phyloP scores from a whole-genome alignment of 2,888 invertebrate species.

The Mesorhabditis spiculigera region DNA sequence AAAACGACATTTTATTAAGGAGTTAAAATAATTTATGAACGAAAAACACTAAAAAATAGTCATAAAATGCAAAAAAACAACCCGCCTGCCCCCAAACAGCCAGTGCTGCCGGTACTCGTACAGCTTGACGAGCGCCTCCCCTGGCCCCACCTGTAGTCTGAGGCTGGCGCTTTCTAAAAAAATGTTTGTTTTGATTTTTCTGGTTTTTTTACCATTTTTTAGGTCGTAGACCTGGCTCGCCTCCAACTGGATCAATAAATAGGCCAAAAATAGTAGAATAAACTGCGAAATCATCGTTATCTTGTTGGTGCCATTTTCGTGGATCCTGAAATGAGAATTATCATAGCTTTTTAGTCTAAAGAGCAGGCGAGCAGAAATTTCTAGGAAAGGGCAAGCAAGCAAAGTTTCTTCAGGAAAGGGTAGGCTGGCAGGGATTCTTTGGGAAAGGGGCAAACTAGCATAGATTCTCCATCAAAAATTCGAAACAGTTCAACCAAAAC shows the following conservation, averaged over 20 bases:
- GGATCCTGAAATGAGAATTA: background rate
- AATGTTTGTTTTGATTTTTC: background rate
- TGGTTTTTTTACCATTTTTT: background rate
- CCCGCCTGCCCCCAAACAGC: background rate
- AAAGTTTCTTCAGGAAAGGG: background rate
- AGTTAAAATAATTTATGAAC: too few relatives aligned
- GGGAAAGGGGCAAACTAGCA: too few relatives aligned
- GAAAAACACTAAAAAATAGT: background rate
- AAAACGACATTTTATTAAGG: too few relatives aligned
- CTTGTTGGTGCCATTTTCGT: background rate
- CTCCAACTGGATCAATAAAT: background rate
- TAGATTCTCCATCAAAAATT: too few relatives aligned
- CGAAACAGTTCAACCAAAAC: too few relatives aligned
- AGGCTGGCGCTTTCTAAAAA: background rate
- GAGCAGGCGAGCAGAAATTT: background rate
- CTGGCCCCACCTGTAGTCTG: background rate
- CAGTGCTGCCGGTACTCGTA: background rate
- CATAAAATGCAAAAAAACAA: background rate
- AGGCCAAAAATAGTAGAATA: too few relatives aligned
- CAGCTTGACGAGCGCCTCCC: background rate
- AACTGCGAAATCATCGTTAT: background rate
- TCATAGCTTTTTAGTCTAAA: background rate
- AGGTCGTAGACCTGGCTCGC: constrained; percentile 1
- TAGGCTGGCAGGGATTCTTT: background rate
- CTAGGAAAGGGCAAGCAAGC: background rate